Evolutionary conservation across 2,888 invertebrate genomes (phyloP).

Genomic region (Eupithecia vulgata): DNA sequence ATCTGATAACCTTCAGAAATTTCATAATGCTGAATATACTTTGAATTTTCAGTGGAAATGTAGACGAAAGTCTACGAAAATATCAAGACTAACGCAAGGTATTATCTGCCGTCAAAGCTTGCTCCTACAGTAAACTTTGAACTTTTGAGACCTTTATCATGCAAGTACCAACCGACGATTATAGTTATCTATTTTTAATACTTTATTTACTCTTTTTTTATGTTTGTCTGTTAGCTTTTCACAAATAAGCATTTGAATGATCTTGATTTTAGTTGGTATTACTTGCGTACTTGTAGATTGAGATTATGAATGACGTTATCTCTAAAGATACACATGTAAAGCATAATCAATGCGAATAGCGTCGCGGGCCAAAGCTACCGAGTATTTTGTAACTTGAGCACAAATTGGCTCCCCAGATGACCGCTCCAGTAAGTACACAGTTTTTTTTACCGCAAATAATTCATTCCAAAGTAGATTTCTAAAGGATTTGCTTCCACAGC

Average conservation of each 20-base stretch:
- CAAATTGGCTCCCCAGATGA: too few relatives aligned
- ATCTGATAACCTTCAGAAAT: slow-evolving; percentile 24
- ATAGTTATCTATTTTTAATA: background rate
- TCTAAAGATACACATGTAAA: too few relatives aligned
- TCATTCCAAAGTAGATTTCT: background rate
- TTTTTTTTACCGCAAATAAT: too few relatives aligned
- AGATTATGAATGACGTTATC: too few relatives aligned
- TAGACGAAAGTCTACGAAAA: background rate
- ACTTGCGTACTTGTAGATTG: too few relatives aligned
- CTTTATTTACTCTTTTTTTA: background rate
- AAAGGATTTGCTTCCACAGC: background rate
- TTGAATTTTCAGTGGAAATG: slow-evolving; percentile 9
- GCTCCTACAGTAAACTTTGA: slow-evolving; percentile 1
- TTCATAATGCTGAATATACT: slow-evolving; percentile 21
- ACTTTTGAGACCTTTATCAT: slow-evolving; percentile 1
- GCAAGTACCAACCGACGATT: background rate
- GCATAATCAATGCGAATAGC: too few relatives aligned
- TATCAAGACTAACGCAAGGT: background rate
- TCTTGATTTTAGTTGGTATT: too few relatives aligned
- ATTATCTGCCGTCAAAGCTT: slow-evolving; percentile 6
- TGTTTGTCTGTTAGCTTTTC: background rate
- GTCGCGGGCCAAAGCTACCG: too few relatives aligned
- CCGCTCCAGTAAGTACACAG: too few relatives aligned
- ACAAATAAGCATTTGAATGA: background rate
- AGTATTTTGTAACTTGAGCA: too few relatives aligned